Conservation (phyloP, 2,113 vertebrate genomes). For the Cyanistes caeruleus region DNA sequence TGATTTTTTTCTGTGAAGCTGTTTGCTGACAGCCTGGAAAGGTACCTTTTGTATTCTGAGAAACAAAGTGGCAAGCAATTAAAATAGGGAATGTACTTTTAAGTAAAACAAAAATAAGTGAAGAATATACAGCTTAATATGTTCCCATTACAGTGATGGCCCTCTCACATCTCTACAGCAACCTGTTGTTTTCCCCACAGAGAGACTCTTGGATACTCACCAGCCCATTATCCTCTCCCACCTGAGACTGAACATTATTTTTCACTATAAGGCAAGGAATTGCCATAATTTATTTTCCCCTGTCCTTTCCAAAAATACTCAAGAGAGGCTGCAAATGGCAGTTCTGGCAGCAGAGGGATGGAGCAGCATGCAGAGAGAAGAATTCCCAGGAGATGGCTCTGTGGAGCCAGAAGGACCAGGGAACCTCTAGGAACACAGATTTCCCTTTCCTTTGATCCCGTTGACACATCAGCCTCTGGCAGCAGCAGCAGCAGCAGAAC, state of each 20-base stretch:
- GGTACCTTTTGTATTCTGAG: background rate
- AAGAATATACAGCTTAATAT: background rate
- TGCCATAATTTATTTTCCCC: background rate
- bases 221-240: background rate
- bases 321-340: background rate
- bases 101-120: background rate
- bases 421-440: background rate
- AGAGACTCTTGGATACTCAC: background rate
- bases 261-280: background rate
- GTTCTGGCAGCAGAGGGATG: background rate
- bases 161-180: background rate
- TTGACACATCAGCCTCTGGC: background rate
- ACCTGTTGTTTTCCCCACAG: background rate
- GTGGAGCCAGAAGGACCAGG: background rate
- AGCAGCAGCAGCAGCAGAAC: background rate
- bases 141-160: background rate
- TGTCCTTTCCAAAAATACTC: background rate
- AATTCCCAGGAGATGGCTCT: background rate
- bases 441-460: background rate
- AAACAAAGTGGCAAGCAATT: background rate
- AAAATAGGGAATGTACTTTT: background rate
- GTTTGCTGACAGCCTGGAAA: background rate
- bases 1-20: background rate
- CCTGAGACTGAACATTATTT: background rate
- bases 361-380: background rate